Base-by-base conservation (phyloP, 1,140 invertebrate genomes). In the Sycophila sp. region DNA sequence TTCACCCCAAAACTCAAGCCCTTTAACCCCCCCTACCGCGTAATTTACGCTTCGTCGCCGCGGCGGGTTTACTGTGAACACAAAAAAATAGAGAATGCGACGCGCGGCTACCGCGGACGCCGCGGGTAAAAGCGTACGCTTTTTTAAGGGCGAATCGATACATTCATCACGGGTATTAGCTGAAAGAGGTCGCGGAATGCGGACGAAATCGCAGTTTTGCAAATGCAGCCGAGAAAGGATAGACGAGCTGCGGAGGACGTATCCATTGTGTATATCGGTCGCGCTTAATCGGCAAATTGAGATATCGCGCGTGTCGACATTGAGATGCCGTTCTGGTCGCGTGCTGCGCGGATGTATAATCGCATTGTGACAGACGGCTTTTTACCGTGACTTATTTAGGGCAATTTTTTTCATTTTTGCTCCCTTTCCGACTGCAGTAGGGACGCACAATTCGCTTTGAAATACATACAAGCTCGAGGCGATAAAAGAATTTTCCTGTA, bases 251-350 rank as follows among this genome's bases (percentile, higher is more conserved):
- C 32, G 47, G 55, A 69, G 66, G 45, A 59, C 42, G 34, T 38
- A 15, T 53, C 19, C 6, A 51, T 64, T 28, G n/a, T n/a, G n/a
- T n/a, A 11, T 26, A 40, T 5, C 11, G 11, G 30, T 55, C 11
- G 8, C 4, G 30, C 28, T 70, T 51, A 64, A 70, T 56, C 36
- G 62, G 19, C n/a, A 42, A 60, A 71, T 71, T 60, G 28, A 22
- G 24, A 51, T 65, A 60, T 72, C 58, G 30, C 42, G 70, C 32
- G 7, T 34, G 49, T 45, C 17, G 2, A 32, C 24, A 28, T 45
- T 51, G 22, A 10, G 11, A 36, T 17, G 15, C 24, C 22, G 28
- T 42, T n/a, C 22, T 4, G 45, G 24, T 68, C 66, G 30, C 17
- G 26, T 30, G 19, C 13, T 4, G 17, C 22, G 28, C 2, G 42